Evolutionary conservation across 2,888 invertebrate genomes (phyloP).

Genomic region (Dorcus parallelipipedus): DNA sequence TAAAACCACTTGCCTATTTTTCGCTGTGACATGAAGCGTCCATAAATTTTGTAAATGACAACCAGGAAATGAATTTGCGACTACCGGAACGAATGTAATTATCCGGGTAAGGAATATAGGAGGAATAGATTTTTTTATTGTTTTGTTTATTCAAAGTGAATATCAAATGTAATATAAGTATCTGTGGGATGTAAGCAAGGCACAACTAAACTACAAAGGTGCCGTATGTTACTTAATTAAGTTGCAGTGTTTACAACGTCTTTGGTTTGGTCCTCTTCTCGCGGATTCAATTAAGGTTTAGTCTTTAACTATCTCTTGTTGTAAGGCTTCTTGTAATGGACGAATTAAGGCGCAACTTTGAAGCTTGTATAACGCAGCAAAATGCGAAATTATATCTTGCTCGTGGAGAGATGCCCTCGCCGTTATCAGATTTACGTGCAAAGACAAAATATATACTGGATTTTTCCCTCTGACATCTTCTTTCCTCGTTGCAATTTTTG

Average conservation of each 20-base stretch:
- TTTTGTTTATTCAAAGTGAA: too few species aligned
- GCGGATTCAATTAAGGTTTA: not conserved
- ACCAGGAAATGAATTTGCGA: too few species aligned
- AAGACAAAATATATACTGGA: conserved; percentile 4
- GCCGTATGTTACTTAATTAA: too few species aligned
- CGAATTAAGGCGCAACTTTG: conserved; percentile 12
- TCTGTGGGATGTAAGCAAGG: too few species aligned
- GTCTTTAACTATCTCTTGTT: not conserved
- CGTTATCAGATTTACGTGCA: conserved; percentile 11
- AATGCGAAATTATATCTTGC: conserved; percentile 7
- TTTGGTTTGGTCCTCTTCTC: not conserved
- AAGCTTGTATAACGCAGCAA: conserved; percentile 6
- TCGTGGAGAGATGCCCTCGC: conserved; percentile 4
- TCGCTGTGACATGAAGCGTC: too few species aligned
- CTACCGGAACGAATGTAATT: too few species aligned
- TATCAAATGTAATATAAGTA: too few species aligned
- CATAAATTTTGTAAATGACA: too few species aligned
- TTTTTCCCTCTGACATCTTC: not conserved
- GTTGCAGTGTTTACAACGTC: not conserved
- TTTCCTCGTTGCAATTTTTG: not conserved
- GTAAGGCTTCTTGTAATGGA: conserved; percentile 6
- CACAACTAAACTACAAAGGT: too few species aligned
- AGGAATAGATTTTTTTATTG: too few species aligned
- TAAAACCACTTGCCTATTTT: too few species aligned
- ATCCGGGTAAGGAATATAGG: too few species aligned